Base-by-base conservation (phyloP, 1,140 invertebrate genomes). In the Eubasilissa regina region DNA sequence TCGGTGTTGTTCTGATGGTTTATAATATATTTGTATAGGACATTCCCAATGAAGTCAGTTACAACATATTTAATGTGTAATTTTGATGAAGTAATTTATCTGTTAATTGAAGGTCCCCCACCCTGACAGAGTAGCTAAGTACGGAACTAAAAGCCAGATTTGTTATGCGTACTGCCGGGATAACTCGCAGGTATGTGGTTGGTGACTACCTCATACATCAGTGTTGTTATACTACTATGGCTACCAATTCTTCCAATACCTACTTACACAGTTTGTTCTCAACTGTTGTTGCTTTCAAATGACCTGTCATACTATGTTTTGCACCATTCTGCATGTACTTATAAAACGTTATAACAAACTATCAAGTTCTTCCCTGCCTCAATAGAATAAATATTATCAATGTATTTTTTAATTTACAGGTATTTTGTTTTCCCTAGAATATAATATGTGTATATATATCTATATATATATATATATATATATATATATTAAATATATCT, bases 51-150 rank as follows among this genome's bases (percentile, higher is more conserved):
- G 15, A 17, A 43, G 55, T 66, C n/a, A 62, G 48, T 66, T 75
- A 56, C 56, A 35, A 35, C 56, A 75, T 58, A 43, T 25, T 44
- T 80, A 25, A 70, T 80, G 68, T 81, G 80, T 81, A 79, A 82
- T 80, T 75, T 79, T 35, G 68, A 79, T 68, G 85, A 83, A 85
- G 83, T 87, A 35, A 85, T 87, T 85, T 88, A 85, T 89, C 86
- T 89, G 85, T 89, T 87, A 87, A 89, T 89, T 89, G 86, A 89
- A 89, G 88, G 88, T 89, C 84, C 87, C 87, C 85, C 88, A 89
- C 85, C 88, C 88, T 85, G 88, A 89, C 88, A 87, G 88, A 87
- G 86, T 89, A 84, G 88, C 87, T 89, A 89, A 89, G 89, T 89
- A 88, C 84, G 87, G 88, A 85, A 82, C 74, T 75, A 82, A 80